phyloP scores from a whole-genome alignment of 2,113 vertebrate genomes.

The Labrus mixtus region DNA sequence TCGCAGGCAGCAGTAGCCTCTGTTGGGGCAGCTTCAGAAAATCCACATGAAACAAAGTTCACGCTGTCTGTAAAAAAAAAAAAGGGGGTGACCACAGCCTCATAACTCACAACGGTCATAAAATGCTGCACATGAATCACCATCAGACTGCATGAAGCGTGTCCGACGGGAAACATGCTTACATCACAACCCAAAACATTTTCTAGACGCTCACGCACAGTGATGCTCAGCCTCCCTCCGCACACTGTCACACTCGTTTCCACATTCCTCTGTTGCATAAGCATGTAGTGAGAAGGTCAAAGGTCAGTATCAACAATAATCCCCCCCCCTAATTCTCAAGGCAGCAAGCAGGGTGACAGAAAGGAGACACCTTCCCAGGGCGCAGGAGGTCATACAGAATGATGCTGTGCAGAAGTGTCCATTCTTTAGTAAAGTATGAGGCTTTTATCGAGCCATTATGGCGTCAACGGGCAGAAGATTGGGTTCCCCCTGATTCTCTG shows the following conservation, averaged over 20 bases:
- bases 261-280: conserved; percentile 55
- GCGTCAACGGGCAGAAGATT: conserved; percentile 56
- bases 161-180: conserved; percentile 30
- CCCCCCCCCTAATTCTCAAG: conserved; percentile 3
- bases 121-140: conserved; percentile 28
- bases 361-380: conserved; percentile 65
- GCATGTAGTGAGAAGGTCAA: conserved; percentile 53
- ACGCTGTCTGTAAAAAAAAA: not conserved
- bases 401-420: conserved; percentile 49
- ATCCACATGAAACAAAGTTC: conserved; percentile 49
- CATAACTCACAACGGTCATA: conserved; percentile 38
- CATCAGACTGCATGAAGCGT: not conserved
- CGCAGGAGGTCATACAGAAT: conserved; percentile 40
- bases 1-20: conserved; percentile 24
- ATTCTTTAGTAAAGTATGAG: conserved; percentile 44
- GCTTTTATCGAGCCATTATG: conserved; percentile 68
- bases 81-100: conserved; percentile 22
- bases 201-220: not conserved
- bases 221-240: conserved; percentile 3
- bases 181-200: conserved; percentile 28
- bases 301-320: conserved; percentile 53
- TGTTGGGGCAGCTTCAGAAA: conserved; percentile 9
- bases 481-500: conserved; percentile 64
- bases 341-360: conserved; percentile 33
- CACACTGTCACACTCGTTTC: conserved; percentile 4